Conservation (phyloP, 2,797 vertebrate species). For the Pseudochirops corinnae region DNA sequence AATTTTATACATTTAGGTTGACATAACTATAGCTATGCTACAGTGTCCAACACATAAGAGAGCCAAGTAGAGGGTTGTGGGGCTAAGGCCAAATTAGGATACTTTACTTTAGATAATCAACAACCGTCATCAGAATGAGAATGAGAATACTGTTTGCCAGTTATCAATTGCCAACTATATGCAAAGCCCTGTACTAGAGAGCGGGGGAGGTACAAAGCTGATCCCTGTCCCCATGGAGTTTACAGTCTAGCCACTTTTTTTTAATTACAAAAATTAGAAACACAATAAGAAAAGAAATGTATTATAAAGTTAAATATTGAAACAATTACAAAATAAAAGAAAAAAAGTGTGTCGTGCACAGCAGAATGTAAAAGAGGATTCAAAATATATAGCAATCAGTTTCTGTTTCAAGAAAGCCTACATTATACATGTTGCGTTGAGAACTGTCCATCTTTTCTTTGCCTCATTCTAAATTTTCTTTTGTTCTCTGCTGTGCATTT, state of each 20-base stretch:
- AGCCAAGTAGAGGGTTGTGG: background rate
- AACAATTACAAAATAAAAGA: no score
- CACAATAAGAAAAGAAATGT: no score
- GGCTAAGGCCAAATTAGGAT: background rate
- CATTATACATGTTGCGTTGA: no score
- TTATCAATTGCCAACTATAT: background rate
- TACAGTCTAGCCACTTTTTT: background rate
- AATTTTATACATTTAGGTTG: background rate
- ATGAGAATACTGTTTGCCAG: background rate
- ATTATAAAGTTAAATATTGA: no score
- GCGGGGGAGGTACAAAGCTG: background rate
- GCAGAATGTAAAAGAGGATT: no score
- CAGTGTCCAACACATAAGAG: background rate
- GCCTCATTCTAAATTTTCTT: no score
- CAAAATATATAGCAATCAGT: no score
- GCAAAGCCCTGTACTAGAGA: background rate
- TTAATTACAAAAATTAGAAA: no score
- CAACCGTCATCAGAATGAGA: background rate
- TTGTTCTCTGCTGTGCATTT: no score
- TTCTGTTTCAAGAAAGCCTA: no score
- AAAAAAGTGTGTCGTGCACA: no score
- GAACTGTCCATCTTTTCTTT: no score
- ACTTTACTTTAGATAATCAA: background rate
- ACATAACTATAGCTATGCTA: background rate
- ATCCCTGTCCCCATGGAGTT: background rate